Percentiles rank a stretch among this genome's conserved stretches.
These are phyloP conservation scores for Pluvialis apricaria DNA, from an alignment of 2,113 vertebrate species.

Conservation along the genomic window DNA sequence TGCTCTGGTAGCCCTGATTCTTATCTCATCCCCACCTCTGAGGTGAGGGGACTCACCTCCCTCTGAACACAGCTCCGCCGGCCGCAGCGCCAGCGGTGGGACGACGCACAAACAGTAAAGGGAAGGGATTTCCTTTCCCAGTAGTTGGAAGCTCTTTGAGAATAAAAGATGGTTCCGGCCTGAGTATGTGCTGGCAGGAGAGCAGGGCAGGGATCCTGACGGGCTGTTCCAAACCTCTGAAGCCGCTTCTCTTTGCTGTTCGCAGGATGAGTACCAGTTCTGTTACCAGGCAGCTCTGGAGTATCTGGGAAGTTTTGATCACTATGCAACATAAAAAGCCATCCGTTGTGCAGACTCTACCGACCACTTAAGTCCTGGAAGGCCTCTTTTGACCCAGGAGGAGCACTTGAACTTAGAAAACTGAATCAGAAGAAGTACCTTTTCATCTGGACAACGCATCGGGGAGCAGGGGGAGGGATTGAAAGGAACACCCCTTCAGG, in stretches of 20 bases:
- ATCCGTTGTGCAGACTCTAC: conserved; percentile 77
- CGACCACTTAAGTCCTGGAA: conserved; percentile 73
- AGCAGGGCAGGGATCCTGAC: not conserved
- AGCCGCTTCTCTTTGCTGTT: not conserved
- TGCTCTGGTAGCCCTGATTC: rapidly evolving
- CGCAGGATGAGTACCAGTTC: conserved; percentile 97
- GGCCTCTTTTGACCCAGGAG: conserved; percentile 84
- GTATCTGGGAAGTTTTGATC: conserved; percentile 99
- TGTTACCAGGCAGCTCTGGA: conserved; percentile 97
- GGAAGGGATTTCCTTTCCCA: not conserved
- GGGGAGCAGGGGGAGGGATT: conserved; percentile 48
- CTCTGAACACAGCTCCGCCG: rapidly evolving
- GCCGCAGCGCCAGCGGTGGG: not conserved
- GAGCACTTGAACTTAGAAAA: conserved; percentile 77
- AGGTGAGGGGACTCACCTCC: not conserved
- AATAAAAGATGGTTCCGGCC: not conserved
- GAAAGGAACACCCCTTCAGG: conserved; percentile 40
- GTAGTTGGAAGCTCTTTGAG: not conserved
- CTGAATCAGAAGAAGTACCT: conserved; percentile 63
- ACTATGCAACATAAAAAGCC: conserved; percentile 99
- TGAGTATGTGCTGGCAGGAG: not conserved
- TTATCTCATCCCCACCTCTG: not conserved
- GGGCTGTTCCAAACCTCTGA: not conserved
- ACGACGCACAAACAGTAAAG: rapidly evolving
- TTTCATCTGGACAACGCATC: conserved; percentile 51